Conservation (phyloP, 2,797 vertebrate species). For the Anolis apletophallus region DNA sequence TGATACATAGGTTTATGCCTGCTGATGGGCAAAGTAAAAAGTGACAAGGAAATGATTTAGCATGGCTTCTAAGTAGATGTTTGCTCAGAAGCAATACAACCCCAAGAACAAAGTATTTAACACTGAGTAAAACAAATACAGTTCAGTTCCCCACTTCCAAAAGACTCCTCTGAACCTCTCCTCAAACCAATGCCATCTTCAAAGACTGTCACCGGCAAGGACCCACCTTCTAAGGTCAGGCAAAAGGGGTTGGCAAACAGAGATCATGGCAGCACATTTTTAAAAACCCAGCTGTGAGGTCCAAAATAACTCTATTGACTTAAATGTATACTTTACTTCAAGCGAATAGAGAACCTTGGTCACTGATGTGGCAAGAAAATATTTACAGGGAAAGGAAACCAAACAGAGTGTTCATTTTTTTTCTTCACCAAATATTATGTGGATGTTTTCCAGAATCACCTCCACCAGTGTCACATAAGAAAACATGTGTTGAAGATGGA, state of each 20-base stretch:
- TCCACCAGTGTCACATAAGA: neutral
- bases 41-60: neutral
- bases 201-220: neutral
- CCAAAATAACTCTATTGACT: no score
- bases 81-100: neutral
- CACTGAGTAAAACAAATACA: accelerated
- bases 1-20: neutral
- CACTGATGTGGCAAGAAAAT: neutral
- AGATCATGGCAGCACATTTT: no score
- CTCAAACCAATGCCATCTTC: neutral
- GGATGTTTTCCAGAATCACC: neutral
- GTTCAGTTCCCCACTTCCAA: accelerated
- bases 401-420: neutral
- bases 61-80: neutral
- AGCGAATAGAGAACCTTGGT: no score
- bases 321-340: no score
- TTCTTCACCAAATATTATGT: neutral
- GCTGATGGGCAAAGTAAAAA: neutral
- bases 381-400: neutral
- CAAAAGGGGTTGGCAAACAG: no score
- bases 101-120: accelerated
- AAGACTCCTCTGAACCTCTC: neutral
- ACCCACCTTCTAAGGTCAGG: neutral
- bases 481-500: neutral
- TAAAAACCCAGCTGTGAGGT: no score